These are phyloP conservation scores for Coenonympha glycerion DNA, from an alignment of 2,888 invertebrate species.

Conservation along the genomic window DNA sequence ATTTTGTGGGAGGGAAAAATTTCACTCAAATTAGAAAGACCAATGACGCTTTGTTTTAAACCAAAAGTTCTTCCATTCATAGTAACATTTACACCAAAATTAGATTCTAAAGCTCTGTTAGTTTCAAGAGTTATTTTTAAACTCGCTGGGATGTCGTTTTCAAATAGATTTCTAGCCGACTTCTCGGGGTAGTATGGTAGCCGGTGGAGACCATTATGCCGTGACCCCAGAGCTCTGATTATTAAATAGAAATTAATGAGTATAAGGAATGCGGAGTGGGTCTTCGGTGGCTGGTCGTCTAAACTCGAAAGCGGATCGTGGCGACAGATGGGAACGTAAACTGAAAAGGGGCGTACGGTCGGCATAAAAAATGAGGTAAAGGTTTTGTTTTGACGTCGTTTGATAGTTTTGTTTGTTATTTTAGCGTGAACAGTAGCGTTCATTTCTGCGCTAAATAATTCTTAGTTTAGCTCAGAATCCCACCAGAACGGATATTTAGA, in stretches of 20 bases:
- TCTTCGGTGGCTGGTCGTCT: constrained; percentile 40
- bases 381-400: neutral
- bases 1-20: too few relatives aligned
- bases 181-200: constrained; percentile 35
- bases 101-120: constrained; percentile 9
- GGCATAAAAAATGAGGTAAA: constrained; percentile 31
- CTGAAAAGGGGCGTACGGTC: constrained; percentile 58
- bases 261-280: constrained; percentile 33
- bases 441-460: too few relatives aligned
- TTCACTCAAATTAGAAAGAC: neutral
- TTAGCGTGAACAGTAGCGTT: neutral
- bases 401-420: neutral
- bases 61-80: constrained; percentile 1
- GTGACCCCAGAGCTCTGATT: constrained; percentile 33
- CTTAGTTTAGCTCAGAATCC: too few relatives aligned
- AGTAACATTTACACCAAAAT: constrained; percentile 3
- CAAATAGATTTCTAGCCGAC: constrained; percentile 54
- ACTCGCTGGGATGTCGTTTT: constrained; percentile 55
- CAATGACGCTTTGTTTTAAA: neutral
- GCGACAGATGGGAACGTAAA: constrained; percentile 70
- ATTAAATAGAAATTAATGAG: constrained; percentile 16
- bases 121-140: constrained; percentile 46
- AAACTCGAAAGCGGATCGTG: constrained; percentile 53
- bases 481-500: too few relatives aligned
- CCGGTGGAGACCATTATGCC: constrained; percentile 39